phyloP scores from a whole-genome alignment of 2,113 vertebrate genomes.

The Carassius carassius region DNA sequence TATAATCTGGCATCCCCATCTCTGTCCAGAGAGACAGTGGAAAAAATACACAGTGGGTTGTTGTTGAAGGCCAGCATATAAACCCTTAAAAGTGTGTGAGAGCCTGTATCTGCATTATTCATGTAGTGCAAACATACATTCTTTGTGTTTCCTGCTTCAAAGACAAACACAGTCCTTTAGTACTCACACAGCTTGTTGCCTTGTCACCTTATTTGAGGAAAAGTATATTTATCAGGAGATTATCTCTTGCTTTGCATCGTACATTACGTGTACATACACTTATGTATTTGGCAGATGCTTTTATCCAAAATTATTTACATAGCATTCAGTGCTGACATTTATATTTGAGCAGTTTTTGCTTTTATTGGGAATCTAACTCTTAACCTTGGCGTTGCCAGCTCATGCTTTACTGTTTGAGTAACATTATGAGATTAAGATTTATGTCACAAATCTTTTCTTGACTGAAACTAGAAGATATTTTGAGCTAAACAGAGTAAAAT shows the following conservation, averaged over 20 bases:
- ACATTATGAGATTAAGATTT: too few relatives aligned
- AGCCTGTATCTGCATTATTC: slow-evolving; percentile 38
- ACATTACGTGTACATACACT: not conserved
- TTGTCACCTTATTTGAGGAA: not conserved
- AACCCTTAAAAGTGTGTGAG: slow-evolving; percentile 31
- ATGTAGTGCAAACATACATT: slow-evolving; percentile 36
- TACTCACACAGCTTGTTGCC: not conserved
- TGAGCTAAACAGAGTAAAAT: not conserved
- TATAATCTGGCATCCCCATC: slow-evolving; percentile 19
- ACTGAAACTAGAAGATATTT: not conserved
- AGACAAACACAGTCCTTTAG: slow-evolving; percentile 9
- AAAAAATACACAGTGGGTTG: not conserved
- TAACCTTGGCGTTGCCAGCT: too few relatives aligned
- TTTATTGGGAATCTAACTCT: not conserved
- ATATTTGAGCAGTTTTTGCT: not conserved
- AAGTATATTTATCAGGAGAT: not conserved
- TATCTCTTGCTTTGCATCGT: not conserved
- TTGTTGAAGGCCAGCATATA: not conserved
- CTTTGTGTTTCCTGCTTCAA: slow-evolving; percentile 24
- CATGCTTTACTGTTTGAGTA: too few relatives aligned
- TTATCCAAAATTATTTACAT: not conserved
- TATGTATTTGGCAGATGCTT: not conserved
- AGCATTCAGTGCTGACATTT: not conserved
- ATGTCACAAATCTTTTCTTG: not conserved
- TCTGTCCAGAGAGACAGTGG: not conserved